Evolutionary conservation across 2,888 invertebrate genomes (phyloP), one percentile per base, ranked within the genome.

Genomic region (Caenorhabditis imperialis): DNA sequence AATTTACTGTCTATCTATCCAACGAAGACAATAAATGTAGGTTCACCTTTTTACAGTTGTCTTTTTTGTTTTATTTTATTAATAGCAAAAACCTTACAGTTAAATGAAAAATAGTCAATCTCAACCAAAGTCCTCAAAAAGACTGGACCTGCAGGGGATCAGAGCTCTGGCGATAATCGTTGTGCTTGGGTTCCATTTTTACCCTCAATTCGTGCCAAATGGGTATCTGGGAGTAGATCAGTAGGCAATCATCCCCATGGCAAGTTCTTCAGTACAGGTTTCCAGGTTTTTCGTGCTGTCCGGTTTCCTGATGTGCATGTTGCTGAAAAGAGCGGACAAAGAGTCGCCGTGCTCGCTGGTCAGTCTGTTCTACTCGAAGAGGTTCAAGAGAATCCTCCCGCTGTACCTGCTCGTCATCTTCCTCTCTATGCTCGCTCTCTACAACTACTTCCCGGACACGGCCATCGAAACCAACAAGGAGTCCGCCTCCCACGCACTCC

Each of bases 311-410:
- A 61, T 61, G 61, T 61, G 61, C 33, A 61, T 61, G 61, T 22
- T 61, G 22, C 27, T 61, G 16, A 42, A 61, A 44, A 7, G 51
- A 33, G 40, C 50, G 14, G 44, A 62, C 35, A 35, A 51, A n/a
- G 22, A 53, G 30, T 23, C 35, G 1, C 16, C 53, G 22, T 53
- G 44, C 23, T 25, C 22, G 6, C n/a, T 53, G 22, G 30, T 62
- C 16, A 33, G 16, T 12, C 18, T 57, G 7, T 72, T 72, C 18
- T 62, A 48, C 20, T 57, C 50, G 10, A 55, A 57, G 30, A 30
- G 71, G 22, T 50, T 72, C 40, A 72, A 72, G 22, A 20, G 71
- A 57, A 57, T 72, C 12, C 42, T 62, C 44, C 71, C 71, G 0
- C 48, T 72, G 7, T 72, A 72, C 25, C 50, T 62, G 23, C 62